Base-by-base conservation (phyloP, 2,888 invertebrate species). In the Molorchus minor region DNA sequence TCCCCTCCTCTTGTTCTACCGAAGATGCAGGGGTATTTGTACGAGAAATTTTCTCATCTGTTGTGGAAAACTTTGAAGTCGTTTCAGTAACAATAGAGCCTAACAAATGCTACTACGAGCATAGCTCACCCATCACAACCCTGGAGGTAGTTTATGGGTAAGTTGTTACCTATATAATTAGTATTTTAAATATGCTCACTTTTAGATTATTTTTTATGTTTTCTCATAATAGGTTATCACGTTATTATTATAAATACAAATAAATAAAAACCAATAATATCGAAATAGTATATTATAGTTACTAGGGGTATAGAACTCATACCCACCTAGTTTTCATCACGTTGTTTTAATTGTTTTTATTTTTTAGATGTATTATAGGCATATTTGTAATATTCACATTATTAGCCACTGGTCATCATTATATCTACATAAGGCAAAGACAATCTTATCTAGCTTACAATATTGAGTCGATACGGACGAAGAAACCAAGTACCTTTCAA, bases 1-100 rank as follows among this genome's bases (percentile, higher is more conserved):
- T 87, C 3, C 88, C 88, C 10, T 84, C 84, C 35, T 80, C 84
- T 0, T 89, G 88, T 70, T 79, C 80, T 35, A 79, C 83, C 0
- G 72, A 79, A 4, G 84, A 87, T 15, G 83, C 87, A 3, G 79
- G 81, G 19, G 74, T 78, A n/a, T 86, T 86, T 58, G 82, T 86
- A 2, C 77, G 64, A 35, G 71, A 74, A 60, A 63, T 77, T 8
- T 74, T 79, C 46, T 61, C 64, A 20, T 65, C 68, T 8, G 64
- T 70, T 0, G 70, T 72, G 4, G 67, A 63, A 20, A 60, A 71
- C 45, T 68, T 71, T 19, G 67, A 69, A 7, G 52, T 75, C 3
- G 21, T 63, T 41, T 54, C 62, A 13, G 72, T 78, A 4, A 47
- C 46, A 15, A 63, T 75, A 1, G 59, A 68, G 3, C 60, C 68